Conservation (phyloP, 2,888 invertebrate species). For the Brachyopa scutellaris region DNA sequence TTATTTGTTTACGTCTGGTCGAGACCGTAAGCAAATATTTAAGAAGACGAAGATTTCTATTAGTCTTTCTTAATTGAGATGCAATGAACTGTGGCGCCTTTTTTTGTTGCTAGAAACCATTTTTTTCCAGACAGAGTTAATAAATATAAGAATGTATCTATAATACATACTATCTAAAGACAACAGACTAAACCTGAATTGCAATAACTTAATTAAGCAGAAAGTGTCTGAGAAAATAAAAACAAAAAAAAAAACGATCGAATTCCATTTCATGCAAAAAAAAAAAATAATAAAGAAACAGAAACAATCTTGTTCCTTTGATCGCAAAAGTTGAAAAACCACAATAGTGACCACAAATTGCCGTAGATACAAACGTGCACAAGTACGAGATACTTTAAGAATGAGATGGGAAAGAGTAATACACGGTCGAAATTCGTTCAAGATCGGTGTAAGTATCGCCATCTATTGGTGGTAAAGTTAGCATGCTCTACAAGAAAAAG, state of each 20-base stretch:
- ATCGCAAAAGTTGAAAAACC: conserved; percentile 70
- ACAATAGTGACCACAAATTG: conserved; percentile 66
- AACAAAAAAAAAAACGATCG: conserved; percentile 48
- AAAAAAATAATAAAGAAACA: conserved; percentile 2
- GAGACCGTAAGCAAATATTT: conserved; percentile 60
- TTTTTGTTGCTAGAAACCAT: conserved; percentile 4
- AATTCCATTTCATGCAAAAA: conserved; percentile 34
- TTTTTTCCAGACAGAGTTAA: conserved; percentile 5
- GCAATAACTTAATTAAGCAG: conserved; percentile 69
- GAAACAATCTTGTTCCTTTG: conserved; percentile 46
- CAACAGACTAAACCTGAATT: conserved; percentile 57
- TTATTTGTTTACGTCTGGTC: conserved; percentile 48
- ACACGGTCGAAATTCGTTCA: conserved; percentile 12
- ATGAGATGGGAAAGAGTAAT: background rate
- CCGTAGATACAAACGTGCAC: conserved; percentile 24
- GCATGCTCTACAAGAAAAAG: background rate
- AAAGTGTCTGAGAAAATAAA: conserved; percentile 57
- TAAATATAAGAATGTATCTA: too few relatives aligned
- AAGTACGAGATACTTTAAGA: too few relatives aligned
- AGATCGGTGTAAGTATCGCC: conserved; percentile 47
- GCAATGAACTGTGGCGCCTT: conserved; percentile 63
- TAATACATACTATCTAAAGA: too few relatives aligned
- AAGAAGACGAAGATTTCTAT: background rate
- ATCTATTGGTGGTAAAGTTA: conserved; percentile 48
- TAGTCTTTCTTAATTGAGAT: conserved; percentile 58